phyloP scores from a whole-genome alignment of 2,888 invertebrate species.

The Calliscelio sp. region DNA sequence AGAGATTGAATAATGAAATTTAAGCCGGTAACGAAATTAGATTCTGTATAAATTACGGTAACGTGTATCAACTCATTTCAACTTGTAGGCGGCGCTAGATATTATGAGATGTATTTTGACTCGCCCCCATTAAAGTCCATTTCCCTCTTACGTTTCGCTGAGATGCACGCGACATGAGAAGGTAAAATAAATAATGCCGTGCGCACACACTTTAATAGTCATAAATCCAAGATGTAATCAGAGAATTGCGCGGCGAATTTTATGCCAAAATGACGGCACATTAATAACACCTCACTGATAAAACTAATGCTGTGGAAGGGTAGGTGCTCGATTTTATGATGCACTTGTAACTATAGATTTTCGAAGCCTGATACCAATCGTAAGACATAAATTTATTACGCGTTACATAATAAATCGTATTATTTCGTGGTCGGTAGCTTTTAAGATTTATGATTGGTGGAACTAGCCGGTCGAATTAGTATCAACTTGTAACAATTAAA shows the following conservation, averaged over 20 bases:
- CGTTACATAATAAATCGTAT: slow-evolving; percentile 54
- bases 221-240: slow-evolving; percentile 77
- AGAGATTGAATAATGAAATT: slow-evolving; percentile 41
- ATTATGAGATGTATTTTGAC: slow-evolving; percentile 64
- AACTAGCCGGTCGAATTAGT: background rate
- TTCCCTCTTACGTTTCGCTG: slow-evolving; percentile 69
- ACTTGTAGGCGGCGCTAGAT: slow-evolving; percentile 53
- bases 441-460: slow-evolving; percentile 36
- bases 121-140: slow-evolving; percentile 64
- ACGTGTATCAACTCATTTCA: slow-evolving; percentile 48
- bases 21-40: slow-evolving; percentile 49
- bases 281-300: slow-evolving; percentile 70
- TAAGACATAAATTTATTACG: slow-evolving; percentile 49
- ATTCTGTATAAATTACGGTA: slow-evolving; percentile 37
- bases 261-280: slow-evolving; percentile 64
- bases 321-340: slow-evolving; percentile 65
- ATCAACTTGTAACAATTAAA: slow-evolving; percentile 36
- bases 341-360: slow-evolving; percentile 66
- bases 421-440: slow-evolving; percentile 43
- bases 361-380: slow-evolving; percentile 62
- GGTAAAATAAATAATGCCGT: slow-evolving; percentile 71
- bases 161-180: slow-evolving; percentile 74
- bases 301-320: slow-evolving; percentile 70
- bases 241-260: slow-evolving; percentile 75
- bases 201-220: slow-evolving; percentile 74